Percentiles rank a stretch among this genome's conserved stretches.
These are phyloP conservation scores for Stichodactyla mertensii DNA, from an alignment of 64 coral and sea anemone species.

Conservation along the genomic window DNA sequence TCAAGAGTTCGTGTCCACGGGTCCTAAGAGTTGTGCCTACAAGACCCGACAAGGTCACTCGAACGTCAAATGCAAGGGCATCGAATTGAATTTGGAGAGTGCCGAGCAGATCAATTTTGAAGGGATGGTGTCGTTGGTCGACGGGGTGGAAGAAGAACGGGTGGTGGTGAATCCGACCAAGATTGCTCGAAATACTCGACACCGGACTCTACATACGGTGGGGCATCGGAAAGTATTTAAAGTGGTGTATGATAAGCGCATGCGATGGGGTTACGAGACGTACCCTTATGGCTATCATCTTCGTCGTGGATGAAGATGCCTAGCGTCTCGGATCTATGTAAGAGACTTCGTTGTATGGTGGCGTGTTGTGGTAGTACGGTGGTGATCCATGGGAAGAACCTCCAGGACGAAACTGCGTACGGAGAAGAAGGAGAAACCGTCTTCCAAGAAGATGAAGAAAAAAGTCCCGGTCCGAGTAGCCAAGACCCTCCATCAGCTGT, in stretches of 20 bases:
- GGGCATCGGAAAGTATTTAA: neutral
- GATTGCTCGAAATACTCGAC: neutral
- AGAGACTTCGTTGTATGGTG: neutral
- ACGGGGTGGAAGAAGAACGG: neutral
- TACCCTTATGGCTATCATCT: neutral
- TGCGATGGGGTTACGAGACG: neutral
- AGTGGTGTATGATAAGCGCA: constrained; percentile 15
- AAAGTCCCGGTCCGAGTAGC: neutral
- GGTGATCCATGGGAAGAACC: no score
- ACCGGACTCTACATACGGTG: neutral
- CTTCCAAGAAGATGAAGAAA: neutral
- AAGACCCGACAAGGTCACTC: neutral
- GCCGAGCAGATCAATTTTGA: neutral
- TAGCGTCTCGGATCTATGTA: neutral
- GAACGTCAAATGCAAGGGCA: constrained; percentile 13
- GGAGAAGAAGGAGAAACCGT: neutral
- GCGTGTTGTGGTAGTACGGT: constrained; percentile 7
- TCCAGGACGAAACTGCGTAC: no score
- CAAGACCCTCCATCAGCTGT: neutral
- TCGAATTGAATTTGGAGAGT: neutral
- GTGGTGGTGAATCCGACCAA: neutral
- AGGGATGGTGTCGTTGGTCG: neutral
- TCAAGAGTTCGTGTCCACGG: neutral
- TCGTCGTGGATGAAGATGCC: neutral
- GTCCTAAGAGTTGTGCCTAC: constrained; percentile 28